Conservation (phyloP, 2,797 vertebrate genomes). For the Pantherophis alleghaniensis region DNA sequence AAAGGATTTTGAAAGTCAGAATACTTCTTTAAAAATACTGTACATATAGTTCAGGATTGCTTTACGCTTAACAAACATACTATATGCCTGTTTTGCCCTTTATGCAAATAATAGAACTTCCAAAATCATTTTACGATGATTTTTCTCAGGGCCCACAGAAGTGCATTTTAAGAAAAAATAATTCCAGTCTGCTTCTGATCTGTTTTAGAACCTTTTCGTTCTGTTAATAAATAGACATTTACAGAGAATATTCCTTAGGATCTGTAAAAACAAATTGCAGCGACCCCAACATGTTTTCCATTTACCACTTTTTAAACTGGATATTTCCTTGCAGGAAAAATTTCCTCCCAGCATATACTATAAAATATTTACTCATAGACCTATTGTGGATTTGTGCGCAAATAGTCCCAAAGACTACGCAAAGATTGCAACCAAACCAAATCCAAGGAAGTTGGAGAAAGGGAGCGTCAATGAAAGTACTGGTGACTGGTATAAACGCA, state of each 20-base stretch:
- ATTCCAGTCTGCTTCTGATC: background rate
- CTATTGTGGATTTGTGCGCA: constrained; percentile 78
- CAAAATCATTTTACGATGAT: background rate
- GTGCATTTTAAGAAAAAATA: background rate
- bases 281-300: background rate
- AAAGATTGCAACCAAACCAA: constrained; percentile 53
- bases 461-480: constrained; percentile 35
- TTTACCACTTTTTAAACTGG: constrained; percentile 35
- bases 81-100: background rate
- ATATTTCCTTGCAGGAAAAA: constrained; percentile 61
- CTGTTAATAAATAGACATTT: background rate
- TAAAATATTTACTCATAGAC: constrained; percentile 83
- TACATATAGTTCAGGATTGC: background rate
- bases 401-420: constrained; percentile 79
- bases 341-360: constrained; percentile 84
- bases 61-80: background rate
- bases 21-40: background rate
- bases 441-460: constrained; percentile 49
- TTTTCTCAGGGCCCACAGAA: background rate
- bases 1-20: background rate
- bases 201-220: background rate
- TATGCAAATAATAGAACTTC: background rate
- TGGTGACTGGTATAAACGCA: constrained; percentile 75
- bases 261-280: background rate
- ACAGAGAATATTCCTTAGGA: background rate